Evolutionary conservation across 1,140 invertebrate genomes (phyloP), one percentile per base, ranked within the genome.

Genomic region (Drosophila nikananu): DNA sequence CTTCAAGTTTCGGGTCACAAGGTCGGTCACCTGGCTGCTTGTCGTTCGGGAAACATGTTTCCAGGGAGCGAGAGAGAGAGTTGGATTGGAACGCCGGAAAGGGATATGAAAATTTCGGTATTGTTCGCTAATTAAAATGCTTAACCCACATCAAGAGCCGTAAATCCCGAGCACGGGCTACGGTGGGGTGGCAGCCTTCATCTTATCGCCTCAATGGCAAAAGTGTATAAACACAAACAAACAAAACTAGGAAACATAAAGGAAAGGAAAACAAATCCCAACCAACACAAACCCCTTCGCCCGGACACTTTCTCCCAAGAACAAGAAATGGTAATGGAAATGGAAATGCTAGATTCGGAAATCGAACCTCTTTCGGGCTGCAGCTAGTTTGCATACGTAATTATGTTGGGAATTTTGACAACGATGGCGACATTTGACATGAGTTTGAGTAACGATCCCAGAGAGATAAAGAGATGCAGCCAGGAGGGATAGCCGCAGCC

Each of bases 351-450:
- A 67, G 51, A 62, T 15, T 42, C 19, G 12, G 49, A 86, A 81
- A 81, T 60, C 58, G 39, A 51, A 73, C 41, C 44, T 57, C 60
- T 41, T 68, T 52, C 30, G 42, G 64, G 41, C 59, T 55, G 52
- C 35, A 72, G 65, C 86, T 90, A 89, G 86, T 90, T 90, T 90
- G 86, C 86, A 91, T 90, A 90, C 76, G 77, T 91, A 90, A 90
- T 90, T 90, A 90, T 77, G 67, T 90, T 77, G 86, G 81, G 81
- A 86, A 86, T 80, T 82, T 74, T 89, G 86, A 90, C 84, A 90
- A 83, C 84, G 78, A 82, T 77, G 86, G 79, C 86, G 86, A 91
- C 82, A 90, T 90, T 90, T 90, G 86, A 90, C 86, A 90, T 90
- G 84, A 72, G 76, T 82, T 91, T 91, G 86, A 86, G 81, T 86